A percentile compares a stretch with the other conserved stretches of the same genome.
These are phyloP conservation scores for Muschampia plurimacula DNA, from an alignment of 2,888 invertebrate species.

Conservation along the genomic window DNA sequence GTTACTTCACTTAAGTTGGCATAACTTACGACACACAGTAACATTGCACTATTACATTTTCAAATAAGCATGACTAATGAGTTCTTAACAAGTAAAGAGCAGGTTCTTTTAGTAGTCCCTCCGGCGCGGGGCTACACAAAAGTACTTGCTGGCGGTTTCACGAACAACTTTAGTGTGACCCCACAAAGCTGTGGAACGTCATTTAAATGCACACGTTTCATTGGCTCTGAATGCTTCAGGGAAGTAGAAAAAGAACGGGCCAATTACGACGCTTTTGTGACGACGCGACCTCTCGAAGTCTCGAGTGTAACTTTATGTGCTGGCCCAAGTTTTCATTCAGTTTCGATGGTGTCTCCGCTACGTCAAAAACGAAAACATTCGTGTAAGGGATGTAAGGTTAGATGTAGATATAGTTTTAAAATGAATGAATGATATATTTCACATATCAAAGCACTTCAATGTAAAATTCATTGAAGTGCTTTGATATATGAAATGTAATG, in stretches of 20 bases:
- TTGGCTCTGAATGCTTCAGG: slow-evolving; percentile 85
- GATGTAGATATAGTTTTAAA: background rate
- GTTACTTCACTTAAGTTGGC: slow-evolving; percentile 8
- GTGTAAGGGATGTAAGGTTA: background rate
- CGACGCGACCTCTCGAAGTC: slow-evolving; percentile 78
- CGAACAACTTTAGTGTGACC: slow-evolving; percentile 82
- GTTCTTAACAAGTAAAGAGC: slow-evolving; percentile 72
- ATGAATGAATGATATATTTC: background rate
- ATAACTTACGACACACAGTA: slow-evolving; percentile 46
- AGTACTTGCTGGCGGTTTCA: slow-evolving; percentile 76
- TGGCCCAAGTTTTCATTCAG: slow-evolving; percentile 70
- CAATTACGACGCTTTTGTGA: slow-evolving; percentile 85
- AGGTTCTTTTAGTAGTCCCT: slow-evolving; percentile 73
- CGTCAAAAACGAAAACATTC: slow-evolving; percentile 4
- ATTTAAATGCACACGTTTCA: slow-evolving; percentile 86
- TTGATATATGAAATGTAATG: too few species aligned
- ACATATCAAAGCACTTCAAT: too few species aligned
- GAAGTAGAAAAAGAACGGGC: slow-evolving; percentile 85
- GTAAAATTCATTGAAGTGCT: too few species aligned
- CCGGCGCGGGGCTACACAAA: slow-evolving; percentile 70
- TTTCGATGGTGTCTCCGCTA: slow-evolving; percentile 41
- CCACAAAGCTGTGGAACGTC: slow-evolving; percentile 84
- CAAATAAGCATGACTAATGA: slow-evolving; percentile 80
- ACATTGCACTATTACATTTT: slow-evolving; percentile 57
- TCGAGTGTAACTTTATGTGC: slow-evolving; percentile 80